phyloP scores from a whole-genome alignment of 2,888 invertebrate species.

The Calameuta filiformis region DNA sequence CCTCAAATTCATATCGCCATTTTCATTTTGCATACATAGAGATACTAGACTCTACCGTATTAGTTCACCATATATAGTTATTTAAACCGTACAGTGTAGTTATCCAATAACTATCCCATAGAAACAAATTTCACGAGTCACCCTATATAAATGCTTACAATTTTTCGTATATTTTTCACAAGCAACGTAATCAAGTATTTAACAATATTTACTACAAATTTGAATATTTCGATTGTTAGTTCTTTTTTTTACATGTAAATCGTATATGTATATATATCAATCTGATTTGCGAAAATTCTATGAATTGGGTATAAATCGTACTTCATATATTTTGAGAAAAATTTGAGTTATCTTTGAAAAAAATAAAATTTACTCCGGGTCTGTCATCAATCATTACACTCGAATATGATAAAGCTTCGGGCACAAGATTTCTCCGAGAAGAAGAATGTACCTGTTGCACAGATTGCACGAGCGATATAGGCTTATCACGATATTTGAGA shows the following conservation, averaged over 20 bases:
- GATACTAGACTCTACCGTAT: background rate
- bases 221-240: too few relatives aligned
- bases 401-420: background rate
- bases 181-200: too few relatives aligned
- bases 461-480: background rate
- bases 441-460: slow-evolving; percentile 42
- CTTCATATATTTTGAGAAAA: background rate
- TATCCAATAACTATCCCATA: too few relatives aligned
- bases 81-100: too few relatives aligned
- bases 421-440: slow-evolving; percentile 2
- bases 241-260: too few relatives aligned
- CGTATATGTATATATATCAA: too few relatives aligned
- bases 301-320: background rate
- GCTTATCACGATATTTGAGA: background rate
- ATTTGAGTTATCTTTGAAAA: background rate
- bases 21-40: background rate
- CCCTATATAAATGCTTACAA: too few relatives aligned
- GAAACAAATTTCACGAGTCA: too few relatives aligned
- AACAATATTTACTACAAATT: too few relatives aligned
- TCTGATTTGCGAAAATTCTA: too few relatives aligned
- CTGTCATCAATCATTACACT: background rate
- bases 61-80: too few relatives aligned
- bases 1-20: background rate
- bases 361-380: background rate
- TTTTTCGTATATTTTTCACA: too few relatives aligned